Evolutionary conservation across 2,888 invertebrate genomes (phyloP).

Genomic region (Pomacea canaliculata): DNA sequence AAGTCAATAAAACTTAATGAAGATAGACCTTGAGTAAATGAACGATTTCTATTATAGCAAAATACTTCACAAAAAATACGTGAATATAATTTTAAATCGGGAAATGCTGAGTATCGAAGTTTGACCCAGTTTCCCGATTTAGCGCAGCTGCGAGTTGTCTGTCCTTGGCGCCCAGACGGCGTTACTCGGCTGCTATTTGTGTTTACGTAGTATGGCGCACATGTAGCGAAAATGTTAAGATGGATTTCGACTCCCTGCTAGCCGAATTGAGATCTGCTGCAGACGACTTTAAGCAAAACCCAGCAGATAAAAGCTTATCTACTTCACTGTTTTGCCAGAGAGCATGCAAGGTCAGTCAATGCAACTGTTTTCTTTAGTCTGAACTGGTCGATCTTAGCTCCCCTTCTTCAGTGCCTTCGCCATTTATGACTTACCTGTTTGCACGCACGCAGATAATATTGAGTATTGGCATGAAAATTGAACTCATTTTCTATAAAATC

Average conservation of each 20-base stretch:
- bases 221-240: slow-evolving; percentile 42
- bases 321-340: slow-evolving; percentile 30
- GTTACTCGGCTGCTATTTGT: slow-evolving; percentile 36
- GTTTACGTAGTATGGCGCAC: slow-evolving; percentile 48
- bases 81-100: no score
- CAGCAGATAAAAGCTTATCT: slow-evolving; percentile 27
- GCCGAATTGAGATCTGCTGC: slow-evolving; percentile 53
- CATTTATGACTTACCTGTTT: slow-evolving; percentile 39
- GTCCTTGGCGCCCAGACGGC: slow-evolving; percentile 14
- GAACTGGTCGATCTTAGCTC: slow-evolving; percentile 14
- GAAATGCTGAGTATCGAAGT: no score
- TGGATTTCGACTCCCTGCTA: slow-evolving; percentile 55
- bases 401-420: slow-evolving; percentile 25
- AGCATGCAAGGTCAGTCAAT: slow-evolving; percentile 31
- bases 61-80: no score
- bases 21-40: no score
- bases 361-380: neutral
- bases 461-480: neutral
- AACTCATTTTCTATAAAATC: neutral
- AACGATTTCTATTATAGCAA: no score
- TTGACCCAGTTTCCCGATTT: no score
- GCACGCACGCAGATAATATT: slow-evolving; percentile 44
- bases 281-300: slow-evolving; percentile 40
- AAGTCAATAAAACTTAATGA: no score
- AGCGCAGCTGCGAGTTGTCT: no score